Conservation (phyloP, 2,797 vertebrate genomes). For the Hafferia zeledoni region DNA sequence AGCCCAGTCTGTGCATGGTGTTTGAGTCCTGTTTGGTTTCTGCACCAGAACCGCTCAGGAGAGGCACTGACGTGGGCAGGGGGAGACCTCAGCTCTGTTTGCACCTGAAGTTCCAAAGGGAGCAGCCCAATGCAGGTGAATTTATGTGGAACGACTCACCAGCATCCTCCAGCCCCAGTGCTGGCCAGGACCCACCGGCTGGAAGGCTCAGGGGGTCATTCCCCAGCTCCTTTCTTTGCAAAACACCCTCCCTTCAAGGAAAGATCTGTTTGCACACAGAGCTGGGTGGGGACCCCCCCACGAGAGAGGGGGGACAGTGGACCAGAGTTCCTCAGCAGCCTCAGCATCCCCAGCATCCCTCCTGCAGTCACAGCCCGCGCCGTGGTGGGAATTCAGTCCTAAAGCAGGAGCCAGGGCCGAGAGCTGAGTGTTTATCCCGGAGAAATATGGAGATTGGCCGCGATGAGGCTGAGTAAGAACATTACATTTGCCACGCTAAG, state of each 20-base stretch:
- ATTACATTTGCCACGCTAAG: neutral
- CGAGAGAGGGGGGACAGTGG: accelerated
- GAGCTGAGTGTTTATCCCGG: conserved; percentile 46
- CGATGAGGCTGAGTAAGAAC: conserved; percentile 41
- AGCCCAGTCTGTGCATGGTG: accelerated
- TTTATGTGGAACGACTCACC: neutral
- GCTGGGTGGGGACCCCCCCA: accelerated
- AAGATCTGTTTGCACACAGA: neutral
- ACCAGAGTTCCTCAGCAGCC: neutral
- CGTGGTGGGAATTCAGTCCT: neutral
- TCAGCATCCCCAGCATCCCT: neutral
- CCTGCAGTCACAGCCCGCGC: neutral
- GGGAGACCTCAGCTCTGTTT: neutral
- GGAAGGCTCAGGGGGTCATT: neutral
- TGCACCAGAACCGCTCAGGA: neutral
- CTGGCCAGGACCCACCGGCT: neutral
- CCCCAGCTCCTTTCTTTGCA: neutral
- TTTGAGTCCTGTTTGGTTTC: neutral
- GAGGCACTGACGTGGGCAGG: neutral
- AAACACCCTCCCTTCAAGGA: neutral
- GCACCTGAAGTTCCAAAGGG: neutral
- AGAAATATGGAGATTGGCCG: conserved; percentile 26
- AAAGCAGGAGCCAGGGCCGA: neutral
- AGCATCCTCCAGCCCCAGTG: accelerated
- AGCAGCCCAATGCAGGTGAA: neutral